Evolutionary conservation across 2,797 vertebrate genomes (phyloP), one percentile per base, ranked within the genome.

Genomic region (Micropoecilia bifurca): DNA sequence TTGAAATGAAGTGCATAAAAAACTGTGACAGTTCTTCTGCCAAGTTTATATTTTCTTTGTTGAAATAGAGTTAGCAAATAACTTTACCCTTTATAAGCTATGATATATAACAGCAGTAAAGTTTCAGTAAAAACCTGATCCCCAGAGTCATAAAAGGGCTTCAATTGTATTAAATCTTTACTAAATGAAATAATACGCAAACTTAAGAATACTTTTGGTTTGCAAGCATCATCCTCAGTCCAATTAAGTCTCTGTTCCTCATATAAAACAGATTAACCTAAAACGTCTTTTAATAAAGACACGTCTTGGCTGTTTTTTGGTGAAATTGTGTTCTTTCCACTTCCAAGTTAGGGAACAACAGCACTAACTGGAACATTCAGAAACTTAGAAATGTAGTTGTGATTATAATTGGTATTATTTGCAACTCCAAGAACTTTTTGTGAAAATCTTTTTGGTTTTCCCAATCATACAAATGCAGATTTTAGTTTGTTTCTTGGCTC

Each of bases 41-140:
- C 68, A 71, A 71, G 68, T 71, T 43, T 45, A 45, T 68, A 68
- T 71, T 71, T 71, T 71, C 12, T n/a, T 43, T 71, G 22, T 28
- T 28, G 10, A 45, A 71, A 43, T 14, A 25, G 30, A 36, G 68
- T 43, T 14, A 14, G 25, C 68, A 1, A 71, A 71, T 45, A n/a
- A 45, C 25, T 28, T 71, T 14, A 28, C 41, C 68, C 68, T 71
- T n/a, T 45, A 69, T 28, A 25, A 43, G 39, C 22, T n/a, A n/a
- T 45, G 39, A 69, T 43, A n/a, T 69, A 43, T 14, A n/a, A 69
- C 8, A 69, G 25, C 25, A n/a, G 39, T 41, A n/a, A 1, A 68
- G 18, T 66, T 66, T 69, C 22, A n/a, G 22, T 43, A 16, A 25
- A 69, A n/a, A 6, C 25, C 25, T n/a, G 12, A 43, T 69, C 13